phyloP scores from a whole-genome alignment of 2,888 invertebrate species.

The Thecophora atra region DNA sequence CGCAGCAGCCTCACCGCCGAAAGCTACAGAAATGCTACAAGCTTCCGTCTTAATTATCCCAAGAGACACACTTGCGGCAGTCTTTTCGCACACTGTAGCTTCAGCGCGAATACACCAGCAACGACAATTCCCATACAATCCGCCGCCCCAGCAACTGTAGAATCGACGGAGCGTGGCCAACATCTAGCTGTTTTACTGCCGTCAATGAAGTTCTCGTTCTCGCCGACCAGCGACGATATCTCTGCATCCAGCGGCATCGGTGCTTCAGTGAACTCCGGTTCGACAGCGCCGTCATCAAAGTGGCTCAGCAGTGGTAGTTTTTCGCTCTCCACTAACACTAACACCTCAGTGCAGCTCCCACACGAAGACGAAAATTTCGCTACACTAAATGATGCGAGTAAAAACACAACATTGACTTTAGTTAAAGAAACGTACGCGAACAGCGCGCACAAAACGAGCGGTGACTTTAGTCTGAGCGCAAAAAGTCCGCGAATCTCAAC shows the following conservation, averaged over 20 bases:
- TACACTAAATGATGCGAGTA: background rate
- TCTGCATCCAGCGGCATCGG: slow-evolving; percentile 39
- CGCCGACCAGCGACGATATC: slow-evolving; percentile 44
- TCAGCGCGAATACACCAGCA: slow-evolving; percentile 45
- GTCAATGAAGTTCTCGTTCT: slow-evolving; percentile 39
- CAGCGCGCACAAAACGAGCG: slow-evolving; percentile 28
- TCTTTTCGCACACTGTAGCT: slow-evolving; percentile 59
- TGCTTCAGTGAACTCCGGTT: slow-evolving; percentile 34
- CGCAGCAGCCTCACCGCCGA: slow-evolving; percentile 43
- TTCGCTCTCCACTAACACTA: slow-evolving; percentile 48
- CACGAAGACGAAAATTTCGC: slow-evolving; percentile 43
- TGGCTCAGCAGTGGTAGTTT: slow-evolving; percentile 41
- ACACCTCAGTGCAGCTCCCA: slow-evolving; percentile 48
- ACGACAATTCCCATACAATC: slow-evolving; percentile 27
- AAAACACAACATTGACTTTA: slow-evolving; percentile 15
- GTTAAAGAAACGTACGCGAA: slow-evolving; percentile 28
- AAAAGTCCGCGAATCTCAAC: slow-evolving; percentile 27
- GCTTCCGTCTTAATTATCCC: slow-evolving; percentile 54
- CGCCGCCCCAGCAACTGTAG: slow-evolving; percentile 37
- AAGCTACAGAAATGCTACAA: slow-evolving; percentile 45
- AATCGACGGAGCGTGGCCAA: slow-evolving; percentile 33
- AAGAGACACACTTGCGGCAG: slow-evolving; percentile 61
- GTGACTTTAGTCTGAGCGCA: background rate
- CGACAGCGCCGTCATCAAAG: slow-evolving; percentile 11
- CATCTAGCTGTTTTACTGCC: slow-evolving; percentile 27